phyloP scores from a whole-genome alignment of 2,888 invertebrate species.

The Melanchra persicariae region DNA sequence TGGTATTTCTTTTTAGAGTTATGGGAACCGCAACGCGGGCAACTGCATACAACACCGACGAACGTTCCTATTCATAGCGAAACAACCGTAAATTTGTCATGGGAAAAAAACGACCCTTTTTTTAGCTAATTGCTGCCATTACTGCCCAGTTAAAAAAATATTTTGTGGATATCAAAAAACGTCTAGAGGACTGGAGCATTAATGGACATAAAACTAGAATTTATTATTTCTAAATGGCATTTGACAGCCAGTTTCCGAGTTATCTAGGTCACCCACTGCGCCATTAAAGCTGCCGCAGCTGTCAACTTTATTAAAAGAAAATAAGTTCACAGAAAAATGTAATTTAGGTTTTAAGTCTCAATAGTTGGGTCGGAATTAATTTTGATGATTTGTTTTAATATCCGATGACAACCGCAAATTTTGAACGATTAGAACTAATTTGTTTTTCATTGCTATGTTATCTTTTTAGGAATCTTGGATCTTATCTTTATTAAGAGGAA shows the following conservation, averaged over 20 bases:
- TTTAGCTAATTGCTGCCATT: too few species aligned
- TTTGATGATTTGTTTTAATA: conserved; percentile 27
- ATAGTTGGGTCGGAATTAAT: conserved; percentile 24
- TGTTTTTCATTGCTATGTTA: not conserved
- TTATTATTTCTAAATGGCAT: conserved; percentile 38
- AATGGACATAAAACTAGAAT: conserved; percentile 43
- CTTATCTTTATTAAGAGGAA: not conserved
- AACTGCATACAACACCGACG: too few species aligned
- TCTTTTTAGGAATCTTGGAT: not conserved
- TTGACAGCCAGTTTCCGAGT: conserved; percentile 24
- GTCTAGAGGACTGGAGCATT: conserved; percentile 12
- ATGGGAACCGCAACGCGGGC: too few species aligned
- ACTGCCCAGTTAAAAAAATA: not conserved
- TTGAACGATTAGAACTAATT: conserved; percentile 18
- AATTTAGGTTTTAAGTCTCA: conserved; percentile 30
- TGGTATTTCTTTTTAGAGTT: too few species aligned
- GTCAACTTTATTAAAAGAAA: conserved; percentile 34
- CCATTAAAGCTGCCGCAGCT: conserved; percentile 26
- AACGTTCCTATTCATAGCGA: too few species aligned
- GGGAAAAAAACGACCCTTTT: too few species aligned
- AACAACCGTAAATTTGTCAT: too few species aligned
- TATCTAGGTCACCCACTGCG: conserved; percentile 46
- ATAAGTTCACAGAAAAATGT: conserved; percentile 33
- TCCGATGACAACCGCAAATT: conserved; percentile 30
- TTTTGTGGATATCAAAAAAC: not conserved